Evolutionary conservation across 2,888 invertebrate species (phyloP).

Genomic region (Antheraea yamamai): DNA sequence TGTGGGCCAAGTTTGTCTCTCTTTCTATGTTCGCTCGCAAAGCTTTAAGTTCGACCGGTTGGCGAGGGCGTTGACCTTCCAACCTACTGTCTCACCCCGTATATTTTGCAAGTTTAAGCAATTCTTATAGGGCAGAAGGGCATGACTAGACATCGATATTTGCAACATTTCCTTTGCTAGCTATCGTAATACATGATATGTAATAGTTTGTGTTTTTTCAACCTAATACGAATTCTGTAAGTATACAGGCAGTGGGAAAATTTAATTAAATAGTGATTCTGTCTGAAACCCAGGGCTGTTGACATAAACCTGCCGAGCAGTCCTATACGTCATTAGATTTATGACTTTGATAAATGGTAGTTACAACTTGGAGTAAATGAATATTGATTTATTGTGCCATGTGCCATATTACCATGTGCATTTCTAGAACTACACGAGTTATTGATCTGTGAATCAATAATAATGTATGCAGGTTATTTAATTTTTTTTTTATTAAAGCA

Average conservation of each 20-base stretch:
- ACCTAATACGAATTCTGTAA: not conserved
- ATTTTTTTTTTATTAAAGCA: too few relatives aligned
- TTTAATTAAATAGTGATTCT: not conserved
- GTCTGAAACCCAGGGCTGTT: too few relatives aligned
- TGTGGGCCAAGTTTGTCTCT: slow-evolving; percentile 76
- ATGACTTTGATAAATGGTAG: too few relatives aligned
- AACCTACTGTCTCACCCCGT: slow-evolving; percentile 64
- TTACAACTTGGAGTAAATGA: too few relatives aligned
- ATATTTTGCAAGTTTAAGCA: slow-evolving; percentile 19
- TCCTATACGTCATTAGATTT: too few relatives aligned
- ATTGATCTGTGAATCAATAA: too few relatives aligned
- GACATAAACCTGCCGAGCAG: too few relatives aligned
- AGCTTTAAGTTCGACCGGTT: slow-evolving; percentile 78
- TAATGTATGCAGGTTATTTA: too few relatives aligned
- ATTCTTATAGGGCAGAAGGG: slow-evolving; percentile 13
- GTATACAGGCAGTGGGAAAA: not conserved
- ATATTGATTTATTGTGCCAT: too few relatives aligned
- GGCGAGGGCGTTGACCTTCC: slow-evolving; percentile 69
- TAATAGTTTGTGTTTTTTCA: not conserved
- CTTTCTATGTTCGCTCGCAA: slow-evolving; percentile 57
- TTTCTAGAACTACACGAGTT: too few relatives aligned
- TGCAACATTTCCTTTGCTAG: not conserved
- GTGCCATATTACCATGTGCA: too few relatives aligned
- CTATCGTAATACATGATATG: not conserved
- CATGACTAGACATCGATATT: not conserved